Base-by-base conservation (phyloP, 2,797 vertebrate species). In the Carcharodon carcharias region DNA sequence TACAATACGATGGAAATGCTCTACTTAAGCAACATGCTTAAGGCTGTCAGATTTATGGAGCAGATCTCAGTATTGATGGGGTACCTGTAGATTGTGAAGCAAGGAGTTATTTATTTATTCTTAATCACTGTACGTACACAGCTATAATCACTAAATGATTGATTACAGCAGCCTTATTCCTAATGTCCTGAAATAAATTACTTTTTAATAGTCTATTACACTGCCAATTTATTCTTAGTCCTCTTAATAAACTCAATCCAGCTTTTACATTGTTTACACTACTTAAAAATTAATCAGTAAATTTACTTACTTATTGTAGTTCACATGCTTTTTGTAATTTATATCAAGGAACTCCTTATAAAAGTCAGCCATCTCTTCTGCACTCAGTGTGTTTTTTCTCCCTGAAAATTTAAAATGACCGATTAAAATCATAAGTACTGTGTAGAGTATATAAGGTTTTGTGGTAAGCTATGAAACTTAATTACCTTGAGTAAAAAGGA, bases 361-460 rank as follows among this genome's bases (percentile, higher is more conserved):
- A 97, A 99, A 99, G 65, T 98, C 98, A 8, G 99, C 98, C 99
- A 99, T 99, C 97, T 99, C 98, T 96, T 99, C 99, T 92, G 98
- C 98, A 97, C 95, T 97, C 97, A 99, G 96, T 31, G 97, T 96
- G 63, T 97, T 97, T 96, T 98, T 98, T 1, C 98, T 98, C 96
- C 99, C 99, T 99, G 97, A 96, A 97, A 97, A 96, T 65, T 96
- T 96, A 93, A 96, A 61, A 65, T 71, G 87, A 96, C 54, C 35
- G 77, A 77, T 73, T 95, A 54, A 71, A 77, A 50, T 45, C 67
- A 50, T 11, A 50, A 14, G 21, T 54, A 71, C 14, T 31, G 45
- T 95, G 28, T 7, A 95, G 12, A 1, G 1, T 28, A 95, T 54
- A 56, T 21, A 50, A 21, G 1, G 8, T 35, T 87, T 50, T 11